Base-by-base conservation (phyloP, 2,113 vertebrate genomes). In the Micromys minutus region DNA sequence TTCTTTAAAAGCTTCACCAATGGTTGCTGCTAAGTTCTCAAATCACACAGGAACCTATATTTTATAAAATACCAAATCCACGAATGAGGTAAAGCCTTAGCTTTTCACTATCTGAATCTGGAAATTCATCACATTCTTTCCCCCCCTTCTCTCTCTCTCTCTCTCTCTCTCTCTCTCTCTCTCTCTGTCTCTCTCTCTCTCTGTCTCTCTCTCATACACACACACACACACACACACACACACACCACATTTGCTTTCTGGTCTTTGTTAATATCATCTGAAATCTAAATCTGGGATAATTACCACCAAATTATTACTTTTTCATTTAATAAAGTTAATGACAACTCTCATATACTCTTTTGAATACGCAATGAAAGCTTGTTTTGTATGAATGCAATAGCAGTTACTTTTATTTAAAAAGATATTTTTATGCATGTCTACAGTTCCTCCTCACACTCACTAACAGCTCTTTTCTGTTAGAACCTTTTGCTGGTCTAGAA, bases 31-130 rank as follows among this genome's bases (percentile, higher is more conserved):
- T 92, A 91, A 93, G 69, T 88, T 96, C 74, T 90, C n/a, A 93
- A 96, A 79, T 86, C 61, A 72, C 36, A 92, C 57, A 26, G 63
- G 88, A 95, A 87, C n/a, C 1, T 92, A 24, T 79, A 86, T 94
- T 95, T 93, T 36, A 79, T 72, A 92, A 97, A 92, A 89, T 81
- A 91, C 31, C 76, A 92, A 90, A 67, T 36, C 92, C 85, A 89
- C 24, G 29, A 86, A 55, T 83, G 57, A 92, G 71, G 89, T 45
- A 69, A 91, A 96, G 84, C 7, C 90, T 80, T 61, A 77, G 61
- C 72, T 91, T 92, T 63, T 96, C 67, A 36, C 45, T 81, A 65
- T 31, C 5, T 61, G 72, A 94, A 84, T n/a, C 72, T 93, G 94
- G 76, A 36, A 94, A 80, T 88, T 74, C 72, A 8, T 26, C 47